A percentile compares a stretch with the other conserved stretches of the same genome.
phyloP scores from a whole-genome alignment of 2,888 invertebrate species.

The Machimus atricapillus region DNA sequence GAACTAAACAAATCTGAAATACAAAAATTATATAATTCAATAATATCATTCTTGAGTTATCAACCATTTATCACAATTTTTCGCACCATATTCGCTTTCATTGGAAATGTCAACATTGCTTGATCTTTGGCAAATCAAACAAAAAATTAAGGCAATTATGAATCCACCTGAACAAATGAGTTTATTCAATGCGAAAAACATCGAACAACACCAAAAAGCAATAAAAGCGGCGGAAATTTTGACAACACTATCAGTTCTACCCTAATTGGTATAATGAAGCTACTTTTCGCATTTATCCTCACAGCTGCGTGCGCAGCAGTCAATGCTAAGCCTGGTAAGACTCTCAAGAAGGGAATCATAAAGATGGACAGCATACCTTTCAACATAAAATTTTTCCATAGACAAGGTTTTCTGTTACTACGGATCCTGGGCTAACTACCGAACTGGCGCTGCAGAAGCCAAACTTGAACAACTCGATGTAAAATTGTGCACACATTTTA shows the following conservation, averaged over 20 bases:
- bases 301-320: neutral
- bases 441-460: slow-evolving; percentile 68
- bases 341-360: neutral
- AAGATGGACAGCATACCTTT: neutral
- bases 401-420: slow-evolving; percentile 73
- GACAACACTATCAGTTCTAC: neutral
- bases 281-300: neutral
- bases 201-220: neutral
- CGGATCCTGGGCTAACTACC: slow-evolving; percentile 74
- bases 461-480: slow-evolving; percentile 69
- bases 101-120: neutral
- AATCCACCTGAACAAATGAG: neutral
- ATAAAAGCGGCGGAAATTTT: neutral
- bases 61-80: too few species aligned
- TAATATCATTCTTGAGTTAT: neutral
- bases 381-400: slow-evolving; percentile 51
- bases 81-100: too few species aligned
- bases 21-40: neutral
- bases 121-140: neutral
- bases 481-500: slow-evolving; percentile 71
- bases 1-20: neutral
- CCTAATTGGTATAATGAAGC: neutral
- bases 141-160: neutral
- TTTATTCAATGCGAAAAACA: neutral
- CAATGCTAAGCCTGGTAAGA: neutral